phyloP scores from a whole-genome alignment of 2,797 vertebrate genomes.

The Loris lydekkerianus region DNA sequence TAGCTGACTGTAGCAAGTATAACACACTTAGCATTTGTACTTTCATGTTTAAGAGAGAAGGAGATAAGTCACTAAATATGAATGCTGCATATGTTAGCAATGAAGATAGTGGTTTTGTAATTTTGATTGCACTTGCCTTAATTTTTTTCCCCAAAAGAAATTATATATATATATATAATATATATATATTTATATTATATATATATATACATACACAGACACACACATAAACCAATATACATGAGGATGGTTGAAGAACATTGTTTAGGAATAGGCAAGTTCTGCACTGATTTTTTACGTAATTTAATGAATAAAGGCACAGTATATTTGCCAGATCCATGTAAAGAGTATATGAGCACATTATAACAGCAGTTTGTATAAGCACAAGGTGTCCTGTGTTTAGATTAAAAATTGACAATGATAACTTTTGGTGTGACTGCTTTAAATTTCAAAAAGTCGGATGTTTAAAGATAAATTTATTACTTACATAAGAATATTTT shows the following conservation, averaged over 20 bases:
- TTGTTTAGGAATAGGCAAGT: constrained; percentile 85
- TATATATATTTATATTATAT: neutral
- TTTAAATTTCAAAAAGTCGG: constrained; percentile 86
- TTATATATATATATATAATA: neutral
- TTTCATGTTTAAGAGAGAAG: constrained; percentile 81
- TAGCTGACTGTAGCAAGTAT: constrained; percentile 72
- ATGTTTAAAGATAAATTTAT: constrained; percentile 86
- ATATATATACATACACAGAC: neutral
- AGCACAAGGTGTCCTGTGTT: constrained; percentile 89
- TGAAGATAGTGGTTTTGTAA: constrained; percentile 88
- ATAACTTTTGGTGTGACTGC: constrained; percentile 84
- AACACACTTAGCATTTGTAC: constrained; percentile 80
- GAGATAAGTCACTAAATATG: constrained; percentile 84
- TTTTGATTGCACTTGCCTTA: constrained; percentile 90
- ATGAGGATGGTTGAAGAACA: constrained; percentile 67
- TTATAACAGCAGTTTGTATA: constrained; percentile 86
- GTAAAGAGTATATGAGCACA: constrained; percentile 86
- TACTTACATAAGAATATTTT: constrained; percentile 91
- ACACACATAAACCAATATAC: constrained; percentile 61
- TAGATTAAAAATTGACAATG: constrained; percentile 79
- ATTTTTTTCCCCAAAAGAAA: constrained; percentile 80
- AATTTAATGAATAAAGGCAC: constrained; percentile 82
- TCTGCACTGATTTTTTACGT: constrained; percentile 83
- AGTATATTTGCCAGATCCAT: constrained; percentile 81
- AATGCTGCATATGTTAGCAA: constrained; percentile 89